A percentile compares a stretch with the other conserved stretches of the same genome.
phyloP scores from a whole-genome alignment of 2,113 vertebrate genomes.

The Alethe diademata region DNA sequence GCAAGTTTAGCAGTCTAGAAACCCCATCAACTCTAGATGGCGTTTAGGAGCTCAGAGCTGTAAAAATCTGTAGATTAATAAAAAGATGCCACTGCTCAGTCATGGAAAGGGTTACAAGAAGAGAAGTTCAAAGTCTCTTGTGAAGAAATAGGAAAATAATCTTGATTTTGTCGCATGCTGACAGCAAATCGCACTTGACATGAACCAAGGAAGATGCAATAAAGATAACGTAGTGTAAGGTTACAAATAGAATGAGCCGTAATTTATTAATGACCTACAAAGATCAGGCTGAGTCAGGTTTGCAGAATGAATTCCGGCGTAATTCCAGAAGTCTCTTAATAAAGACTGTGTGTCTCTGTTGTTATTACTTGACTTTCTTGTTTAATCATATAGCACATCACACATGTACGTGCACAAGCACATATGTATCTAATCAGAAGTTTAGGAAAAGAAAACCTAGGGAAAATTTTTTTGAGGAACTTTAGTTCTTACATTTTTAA shows the following conservation, averaged over 20 bases:
- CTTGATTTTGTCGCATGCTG: neutral
- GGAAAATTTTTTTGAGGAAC: neutral
- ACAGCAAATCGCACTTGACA: neutral
- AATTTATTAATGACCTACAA: slow-evolving; percentile 65
- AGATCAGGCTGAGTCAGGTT: neutral
- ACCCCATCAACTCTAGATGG: neutral
- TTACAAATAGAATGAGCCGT: slow-evolving; percentile 50
- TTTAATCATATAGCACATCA: neutral
- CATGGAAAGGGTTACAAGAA: neutral
- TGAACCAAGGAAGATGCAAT: neutral
- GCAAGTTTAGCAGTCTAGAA: neutral
- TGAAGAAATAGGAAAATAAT: neutral
- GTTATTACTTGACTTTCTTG: neutral
- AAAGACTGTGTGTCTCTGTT: neutral
- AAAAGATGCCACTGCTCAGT: neutral
- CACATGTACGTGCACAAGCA: rapidly evolving
- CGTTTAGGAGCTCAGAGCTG: neutral
- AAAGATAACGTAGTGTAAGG: neutral
- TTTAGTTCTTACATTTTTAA: neutral
- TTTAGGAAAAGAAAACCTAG: neutral
- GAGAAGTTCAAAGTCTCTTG: neutral
- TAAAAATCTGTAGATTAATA: neutral
- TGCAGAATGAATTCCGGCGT: neutral
- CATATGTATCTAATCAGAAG: neutral
- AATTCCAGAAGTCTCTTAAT: neutral